Conservation (phyloP, 1,140 invertebrate genomes). For the Drosophila punjabiensis region DNA sequence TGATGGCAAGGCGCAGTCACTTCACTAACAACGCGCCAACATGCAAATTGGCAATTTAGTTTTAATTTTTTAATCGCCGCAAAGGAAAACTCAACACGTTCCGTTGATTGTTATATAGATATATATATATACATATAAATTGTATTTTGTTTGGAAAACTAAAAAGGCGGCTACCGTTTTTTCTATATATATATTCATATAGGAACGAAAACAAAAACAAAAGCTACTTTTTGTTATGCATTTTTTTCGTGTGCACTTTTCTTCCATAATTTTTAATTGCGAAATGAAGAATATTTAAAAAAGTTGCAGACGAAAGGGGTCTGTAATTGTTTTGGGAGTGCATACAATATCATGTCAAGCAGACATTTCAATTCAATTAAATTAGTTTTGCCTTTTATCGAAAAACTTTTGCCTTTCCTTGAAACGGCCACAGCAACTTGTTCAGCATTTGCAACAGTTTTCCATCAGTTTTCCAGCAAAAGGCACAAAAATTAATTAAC, state of each 20-base stretch:
- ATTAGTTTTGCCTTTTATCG: constrained; percentile 52
- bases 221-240: constrained; percentile 15
- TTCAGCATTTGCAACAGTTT: constrained; percentile 39
- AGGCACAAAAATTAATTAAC: constrained; percentile 67
- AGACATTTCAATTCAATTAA: constrained; percentile 81
- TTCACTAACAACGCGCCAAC: constrained; percentile 61
- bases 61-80: constrained; percentile 66
- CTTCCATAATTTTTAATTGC: constrained; percentile 50
- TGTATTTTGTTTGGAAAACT: constrained; percentile 49
- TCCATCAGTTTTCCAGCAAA: constrained; percentile 9
- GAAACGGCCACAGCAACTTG: constrained; percentile 15
- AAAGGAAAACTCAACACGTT: constrained; percentile 59
- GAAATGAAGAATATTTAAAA: constrained; percentile 51
- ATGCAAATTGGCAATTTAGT: constrained; percentile 69
- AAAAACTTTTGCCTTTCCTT: constrained; percentile 40
- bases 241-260: constrained; percentile 39
- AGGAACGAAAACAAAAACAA: neutral
- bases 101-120: constrained; percentile 42
- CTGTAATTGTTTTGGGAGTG: constrained; percentile 46
- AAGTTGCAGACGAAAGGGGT: constrained; percentile 24
- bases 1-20: constrained; percentile 38
- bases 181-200: neutral
- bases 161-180: constrained; percentile 38
- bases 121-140: constrained; percentile 43
- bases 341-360: constrained; percentile 74